phyloP scores from a whole-genome alignment of 2,888 invertebrate genomes.

The Arge pagana region DNA sequence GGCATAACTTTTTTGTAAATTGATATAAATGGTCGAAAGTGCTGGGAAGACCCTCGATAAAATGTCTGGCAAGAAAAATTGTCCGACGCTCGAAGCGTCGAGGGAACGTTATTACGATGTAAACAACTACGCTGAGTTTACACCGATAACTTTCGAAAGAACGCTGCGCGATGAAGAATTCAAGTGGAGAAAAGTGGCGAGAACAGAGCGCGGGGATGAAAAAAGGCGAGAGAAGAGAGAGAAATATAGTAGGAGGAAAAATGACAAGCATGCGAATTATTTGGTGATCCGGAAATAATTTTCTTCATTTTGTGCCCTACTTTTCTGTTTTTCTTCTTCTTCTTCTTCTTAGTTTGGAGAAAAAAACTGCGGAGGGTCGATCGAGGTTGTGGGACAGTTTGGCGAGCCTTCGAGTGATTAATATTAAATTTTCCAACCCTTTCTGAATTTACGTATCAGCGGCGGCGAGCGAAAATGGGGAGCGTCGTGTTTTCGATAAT shows the following conservation, averaged over 20 bases:
- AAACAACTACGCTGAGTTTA: no score
- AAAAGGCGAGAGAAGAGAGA: not conserved
- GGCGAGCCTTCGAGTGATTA: slow-evolving; percentile 5
- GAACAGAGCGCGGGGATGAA: not conserved
- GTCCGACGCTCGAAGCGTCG: not conserved
- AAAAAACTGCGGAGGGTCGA: no score
- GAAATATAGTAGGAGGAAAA: not conserved
- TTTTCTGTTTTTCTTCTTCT: no score
- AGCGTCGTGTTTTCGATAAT: not conserved
- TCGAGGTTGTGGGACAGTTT: slow-evolving; percentile 11
- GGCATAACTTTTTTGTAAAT: slow-evolving; percentile 8
- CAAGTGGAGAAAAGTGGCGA: not conserved
- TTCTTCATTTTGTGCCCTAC: no score
- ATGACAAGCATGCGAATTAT: no score
- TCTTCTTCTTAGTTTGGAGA: no score
- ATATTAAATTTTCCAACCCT: slow-evolving; percentile 18
- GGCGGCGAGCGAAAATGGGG: slow-evolving; percentile 14
- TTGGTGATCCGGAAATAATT: no score
- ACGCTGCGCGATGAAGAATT: not conserved
- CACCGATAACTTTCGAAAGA: no score
- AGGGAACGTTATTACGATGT: no score
- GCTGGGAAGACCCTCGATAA: slow-evolving; percentile 9
- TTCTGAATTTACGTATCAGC: not conserved
- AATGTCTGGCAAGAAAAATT: slow-evolving; percentile 8
- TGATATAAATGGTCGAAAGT: slow-evolving; percentile 20